phyloP scores from a whole-genome alignment of 2,113 vertebrate species.

The Lagopus muta region DNA sequence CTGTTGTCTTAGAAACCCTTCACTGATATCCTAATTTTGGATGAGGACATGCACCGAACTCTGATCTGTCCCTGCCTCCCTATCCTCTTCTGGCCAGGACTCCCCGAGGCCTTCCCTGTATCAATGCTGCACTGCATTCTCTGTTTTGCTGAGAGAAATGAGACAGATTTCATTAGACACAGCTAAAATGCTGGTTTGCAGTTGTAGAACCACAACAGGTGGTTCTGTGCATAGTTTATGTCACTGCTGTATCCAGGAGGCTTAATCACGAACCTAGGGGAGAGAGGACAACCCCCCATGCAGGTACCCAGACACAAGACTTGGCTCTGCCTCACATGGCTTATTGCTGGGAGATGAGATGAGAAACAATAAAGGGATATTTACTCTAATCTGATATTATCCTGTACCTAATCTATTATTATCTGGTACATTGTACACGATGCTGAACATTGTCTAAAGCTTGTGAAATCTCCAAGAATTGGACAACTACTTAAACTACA shows the following conservation, averaged over 20 bases:
- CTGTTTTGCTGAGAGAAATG: accelerated
- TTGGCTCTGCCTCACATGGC: not conserved
- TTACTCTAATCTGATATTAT: not conserved
- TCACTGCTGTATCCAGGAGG: not conserved
- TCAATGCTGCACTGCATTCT: not conserved
- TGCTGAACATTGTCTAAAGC: not conserved
- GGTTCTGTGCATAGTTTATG: not conserved
- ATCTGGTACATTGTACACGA: not conserved
- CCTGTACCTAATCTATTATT: not conserved
- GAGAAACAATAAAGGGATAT: not conserved
- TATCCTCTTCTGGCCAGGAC: not conserved
- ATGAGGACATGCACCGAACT: not conserved
- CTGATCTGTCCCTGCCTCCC: not conserved
- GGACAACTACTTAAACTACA: not conserved
- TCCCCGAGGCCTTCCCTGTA: not conserved
- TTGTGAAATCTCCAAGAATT: not conserved
- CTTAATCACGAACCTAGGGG: not conserved
- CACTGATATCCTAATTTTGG: not conserved
- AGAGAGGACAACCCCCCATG: not conserved
- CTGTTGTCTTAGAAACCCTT: not conserved
- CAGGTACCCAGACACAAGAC: not conserved
- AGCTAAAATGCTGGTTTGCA: not conserved
- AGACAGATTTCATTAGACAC: not conserved
- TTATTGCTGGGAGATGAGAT: not conserved
- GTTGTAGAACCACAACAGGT: not conserved